A percentile compares a stretch with the other conserved stretches of the same genome.
Evolutionary conservation across 2,113 vertebrate species (phyloP).

Genomic region (Paraplagusia blochii): DNA sequence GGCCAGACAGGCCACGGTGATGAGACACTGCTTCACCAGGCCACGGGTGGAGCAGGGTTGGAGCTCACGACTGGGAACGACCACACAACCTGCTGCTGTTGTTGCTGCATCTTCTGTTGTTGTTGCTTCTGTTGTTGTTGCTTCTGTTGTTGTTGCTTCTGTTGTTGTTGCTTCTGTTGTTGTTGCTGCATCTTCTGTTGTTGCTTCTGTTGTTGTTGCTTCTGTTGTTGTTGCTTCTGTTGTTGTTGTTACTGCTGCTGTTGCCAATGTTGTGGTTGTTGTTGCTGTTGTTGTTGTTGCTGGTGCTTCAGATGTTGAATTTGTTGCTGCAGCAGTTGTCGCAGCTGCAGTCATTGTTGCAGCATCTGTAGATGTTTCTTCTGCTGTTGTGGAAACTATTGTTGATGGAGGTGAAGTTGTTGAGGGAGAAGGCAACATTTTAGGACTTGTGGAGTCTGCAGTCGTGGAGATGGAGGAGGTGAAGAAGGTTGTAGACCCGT

Average conservation of each 20-base stretch:
- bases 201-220: neutral
- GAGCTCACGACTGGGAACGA: neutral
- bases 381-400: neutral
- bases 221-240: neutral
- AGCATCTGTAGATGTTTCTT: neutral
- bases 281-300: no score
- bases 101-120: neutral
- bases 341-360: neutral
- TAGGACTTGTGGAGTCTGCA: slow-evolving; percentile 10
- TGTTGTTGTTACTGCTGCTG: neutral
- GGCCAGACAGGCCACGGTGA: slow-evolving; percentile 79
- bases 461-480: neutral
- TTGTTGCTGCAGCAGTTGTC: no score
- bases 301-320: no score
- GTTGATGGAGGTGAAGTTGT: neutral
- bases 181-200: no score
- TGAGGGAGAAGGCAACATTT: neutral
- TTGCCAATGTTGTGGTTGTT: no score
- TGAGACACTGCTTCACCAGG: slow-evolving; percentile 71
- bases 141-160: no score
- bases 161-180: no score
- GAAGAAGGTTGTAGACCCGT: neutral
- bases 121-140: neutral
- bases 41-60: slow-evolving; percentile 31
- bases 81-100: neutral